Evolutionary conservation across 2,888 invertebrate genomes (phyloP).

Genomic region (Quadroppia sp.): DNA sequence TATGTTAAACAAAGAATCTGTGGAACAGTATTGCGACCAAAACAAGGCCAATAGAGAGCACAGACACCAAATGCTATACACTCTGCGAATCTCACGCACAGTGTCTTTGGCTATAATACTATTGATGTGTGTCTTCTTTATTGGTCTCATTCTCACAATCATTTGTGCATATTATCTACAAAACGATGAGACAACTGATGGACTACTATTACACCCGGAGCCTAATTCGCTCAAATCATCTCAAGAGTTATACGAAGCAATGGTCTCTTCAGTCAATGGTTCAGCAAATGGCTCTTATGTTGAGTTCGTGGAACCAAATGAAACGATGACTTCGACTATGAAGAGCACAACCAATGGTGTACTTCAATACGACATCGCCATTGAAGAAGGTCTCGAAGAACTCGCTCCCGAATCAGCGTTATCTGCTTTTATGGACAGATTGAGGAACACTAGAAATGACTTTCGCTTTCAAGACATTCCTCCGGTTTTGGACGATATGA

Average conservation of each 20-base stretch:
- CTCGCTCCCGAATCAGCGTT: neutral
- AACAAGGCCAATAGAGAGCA: neutral
- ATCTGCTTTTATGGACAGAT: neutral
- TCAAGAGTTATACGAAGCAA: too few relatives aligned
- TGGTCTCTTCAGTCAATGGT: too few relatives aligned
- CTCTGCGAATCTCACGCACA: neutral
- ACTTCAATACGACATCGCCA: neutral
- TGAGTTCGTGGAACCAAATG: too few relatives aligned
- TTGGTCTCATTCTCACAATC: conserved; percentile 13
- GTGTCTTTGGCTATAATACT: neutral
- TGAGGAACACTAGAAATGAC: neutral
- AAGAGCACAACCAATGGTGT: neutral
- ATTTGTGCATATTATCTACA: neutral
- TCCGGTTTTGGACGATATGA: neutral
- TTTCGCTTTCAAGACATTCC: neutral
- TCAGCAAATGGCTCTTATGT: too few relatives aligned
- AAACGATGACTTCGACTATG: too few relatives aligned
- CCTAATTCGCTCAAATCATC: too few relatives aligned
- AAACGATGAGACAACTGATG: neutral
- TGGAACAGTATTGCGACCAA: neutral
- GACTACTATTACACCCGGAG: too few relatives aligned
- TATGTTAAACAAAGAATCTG: neutral
- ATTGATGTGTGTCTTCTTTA: neutral
- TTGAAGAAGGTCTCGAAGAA: neutral
- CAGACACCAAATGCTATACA: too few relatives aligned